Evolutionary conservation across 1,140 invertebrate genomes (phyloP).

Genomic region (Atta cephalotes): DNA sequence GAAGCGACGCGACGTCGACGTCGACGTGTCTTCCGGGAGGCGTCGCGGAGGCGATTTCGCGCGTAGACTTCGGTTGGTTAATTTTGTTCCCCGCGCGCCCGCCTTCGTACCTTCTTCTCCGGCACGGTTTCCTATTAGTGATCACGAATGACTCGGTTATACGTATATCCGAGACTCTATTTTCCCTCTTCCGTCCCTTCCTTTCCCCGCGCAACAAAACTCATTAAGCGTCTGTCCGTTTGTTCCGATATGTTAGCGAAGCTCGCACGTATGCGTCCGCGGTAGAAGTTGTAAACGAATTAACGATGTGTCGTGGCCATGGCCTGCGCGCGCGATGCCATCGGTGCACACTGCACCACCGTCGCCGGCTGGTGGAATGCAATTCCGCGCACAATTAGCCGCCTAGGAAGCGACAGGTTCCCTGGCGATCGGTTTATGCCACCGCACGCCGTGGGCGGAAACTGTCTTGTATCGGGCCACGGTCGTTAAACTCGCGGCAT

Average conservation of each 20-base stretch:
- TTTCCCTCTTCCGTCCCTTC: neutral
- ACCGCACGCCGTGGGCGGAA: slow-evolving; percentile 46
- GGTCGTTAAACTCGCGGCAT: slow-evolving; percentile 55
- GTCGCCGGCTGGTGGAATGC: slow-evolving; percentile 55
- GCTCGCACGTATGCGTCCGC: slow-evolving; percentile 67
- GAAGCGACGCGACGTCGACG: neutral
- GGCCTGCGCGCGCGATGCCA: slow-evolving; percentile 61
- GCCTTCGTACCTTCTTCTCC: neutral
- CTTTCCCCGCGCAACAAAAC: slow-evolving; percentile 76
- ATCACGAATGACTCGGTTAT: slow-evolving; percentile 76
- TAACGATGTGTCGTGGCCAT: slow-evolving; percentile 78
- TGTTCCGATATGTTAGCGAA: slow-evolving; percentile 80
- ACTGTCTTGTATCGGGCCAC: slow-evolving; percentile 51
- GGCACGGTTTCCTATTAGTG: slow-evolving; percentile 76
- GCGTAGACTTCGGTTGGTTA: slow-evolving; percentile 71
- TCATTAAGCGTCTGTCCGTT: slow-evolving; percentile 84
- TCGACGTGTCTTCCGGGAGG: slow-evolving; percentile 68
- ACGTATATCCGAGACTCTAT: slow-evolving; percentile 44
- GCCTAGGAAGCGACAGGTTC: slow-evolving; percentile 57
- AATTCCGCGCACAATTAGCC: slow-evolving; percentile 62
- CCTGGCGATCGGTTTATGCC: slow-evolving; percentile 55
- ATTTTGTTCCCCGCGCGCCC: slow-evolving; percentile 66
- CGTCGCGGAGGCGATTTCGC: slow-evolving; percentile 71
- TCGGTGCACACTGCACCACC: neutral
- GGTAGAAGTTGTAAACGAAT: slow-evolving; percentile 79